Evolutionary conservation across 2,888 invertebrate species (phyloP), one percentile per base, ranked within the genome.

Genomic region (Agriotes lineatus): DNA sequence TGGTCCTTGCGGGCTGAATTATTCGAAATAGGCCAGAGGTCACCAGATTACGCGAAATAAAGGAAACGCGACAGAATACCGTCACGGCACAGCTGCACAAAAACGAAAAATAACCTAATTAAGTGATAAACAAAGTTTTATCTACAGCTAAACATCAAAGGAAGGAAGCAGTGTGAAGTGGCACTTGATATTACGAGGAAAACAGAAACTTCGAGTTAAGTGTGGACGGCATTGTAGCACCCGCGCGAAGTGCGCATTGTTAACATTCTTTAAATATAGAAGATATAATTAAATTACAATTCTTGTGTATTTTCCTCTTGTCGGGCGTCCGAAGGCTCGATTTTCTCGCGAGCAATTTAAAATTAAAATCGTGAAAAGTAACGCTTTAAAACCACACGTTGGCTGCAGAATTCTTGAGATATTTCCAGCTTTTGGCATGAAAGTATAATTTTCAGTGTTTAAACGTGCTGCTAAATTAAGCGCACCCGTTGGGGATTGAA

Each of bases 81-180:
- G 39, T 61, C 19, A 9, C n/a, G 52, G 18, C 48, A 18, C 48
- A 59, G 44, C 59, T 59, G 59, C 18, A 45, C 12, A 52, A 14
- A n/a, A 54, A 62, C 52, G 39, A 44, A 52, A 37, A 60, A 50
- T 50, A 50, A 48, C 60, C 33, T 60, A 60, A 60, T 60, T 60
- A 60, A 60, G 60, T 60, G 60, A 60, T 60, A 60, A 56, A 62
- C 42, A 30, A 62, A 62, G 52, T 62, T 54, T 54, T 62, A 62
- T 62, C 54, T 39, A 54, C 22, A 54, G 54, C 42, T 44, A 54
- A 54, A 62, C 54, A 62, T 62, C 62, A 62, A 62, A 62, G 62
- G 33, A 39, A 60, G 48, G 50, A 60, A 60, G 30, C 48, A 60
- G 50, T 19, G 22, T 14, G 50, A 50, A 60, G 60, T 60, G 60